Base-by-base conservation (phyloP, 1,140 invertebrate species). In the Lordiphosa clarofinis region DNA sequence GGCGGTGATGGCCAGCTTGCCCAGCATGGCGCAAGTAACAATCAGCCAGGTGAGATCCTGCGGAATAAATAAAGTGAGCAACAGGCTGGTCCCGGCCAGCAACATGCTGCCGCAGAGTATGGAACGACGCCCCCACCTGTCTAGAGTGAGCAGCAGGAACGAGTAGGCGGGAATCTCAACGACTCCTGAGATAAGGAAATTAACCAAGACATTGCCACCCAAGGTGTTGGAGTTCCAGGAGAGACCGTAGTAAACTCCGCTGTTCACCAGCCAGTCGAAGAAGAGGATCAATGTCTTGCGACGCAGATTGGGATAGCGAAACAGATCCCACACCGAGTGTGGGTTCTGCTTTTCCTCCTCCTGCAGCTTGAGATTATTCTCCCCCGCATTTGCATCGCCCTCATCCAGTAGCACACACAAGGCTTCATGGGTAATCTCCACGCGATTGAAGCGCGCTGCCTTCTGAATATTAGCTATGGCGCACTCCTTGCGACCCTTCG, bases 201-300 rank as follows among this genome's bases (percentile, higher is more conserved):
- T 96, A 5, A 95, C 60, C 56, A 94, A 94, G 31, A 92, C 91
- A 79, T 95, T 94, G 12, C 92, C 93, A 13, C 92, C 94, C 36
- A 96, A 90, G 73, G 93, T 93, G 24, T 92, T 93, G 1, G 94
- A 93, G 73, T 94, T 95, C 91, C 95, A 94, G 0, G 95, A 95
- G 4, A 96, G 86, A 1, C 94, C 95, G 70, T 96, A 96, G 87
- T 96, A 96, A 4, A 95, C 93, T 38, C 94, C 92, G 47, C 93
- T 94, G 76, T 94, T 94, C 9, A 94, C 94, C 75, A 95, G 92
- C 94, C 95, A 96, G 73, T 94, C 92, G 78, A 94, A 95, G 88
- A 95, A 95, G 53, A 96, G 91, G 39, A 95, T 91, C 1, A 95
- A 62, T 35, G 94, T 93, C 72, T 94, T 92, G 38, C 92, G 92